These are phyloP conservation scores for Dyspetes luteomarginatus DNA, from an alignment of 2,888 invertebrate genomes.

Conservation along the genomic window DNA sequence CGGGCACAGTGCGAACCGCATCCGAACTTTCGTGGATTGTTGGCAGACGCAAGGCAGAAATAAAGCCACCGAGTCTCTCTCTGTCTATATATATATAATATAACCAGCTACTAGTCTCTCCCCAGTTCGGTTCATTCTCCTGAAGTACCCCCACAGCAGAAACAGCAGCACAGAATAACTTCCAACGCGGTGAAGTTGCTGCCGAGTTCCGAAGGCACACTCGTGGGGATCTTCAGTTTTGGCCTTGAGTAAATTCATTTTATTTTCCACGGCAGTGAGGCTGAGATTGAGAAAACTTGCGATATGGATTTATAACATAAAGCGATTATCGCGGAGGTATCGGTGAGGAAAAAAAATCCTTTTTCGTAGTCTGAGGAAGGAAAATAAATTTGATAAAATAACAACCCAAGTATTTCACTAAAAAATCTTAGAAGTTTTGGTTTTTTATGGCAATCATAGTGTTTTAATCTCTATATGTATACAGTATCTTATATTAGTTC, in stretches of 20 bases:
- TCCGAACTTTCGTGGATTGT: slow-evolving; percentile 50
- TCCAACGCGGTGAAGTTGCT: slow-evolving; percentile 28
- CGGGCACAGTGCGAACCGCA: slow-evolving; percentile 31
- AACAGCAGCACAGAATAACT: slow-evolving; percentile 41
- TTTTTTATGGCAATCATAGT: not conserved
- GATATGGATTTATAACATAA: too few relatives aligned
- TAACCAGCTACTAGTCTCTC: not conserved
- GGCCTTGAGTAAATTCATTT: not conserved
- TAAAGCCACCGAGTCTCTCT: slow-evolving; percentile 14
- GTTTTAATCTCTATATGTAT: too few relatives aligned
- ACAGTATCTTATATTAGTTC: not conserved
- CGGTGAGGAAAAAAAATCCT: too few relatives aligned
- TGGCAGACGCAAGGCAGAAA: slow-evolving; percentile 35
- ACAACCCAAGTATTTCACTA: not conserved
- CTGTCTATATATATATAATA: not conserved
- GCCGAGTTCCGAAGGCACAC: slow-evolving; percentile 28
- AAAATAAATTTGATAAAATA: not conserved
- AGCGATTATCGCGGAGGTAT: not conserved
- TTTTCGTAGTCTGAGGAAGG: too few relatives aligned
- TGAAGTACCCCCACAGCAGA: slow-evolving; percentile 19
- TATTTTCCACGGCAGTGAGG: not conserved
- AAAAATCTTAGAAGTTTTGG: too few relatives aligned
- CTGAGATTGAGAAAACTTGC: not conserved
- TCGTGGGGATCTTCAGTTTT: slow-evolving; percentile 31
- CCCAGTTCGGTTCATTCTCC: slow-evolving; percentile 28